Percentiles rank a stretch among this genome's conserved stretches.
Evolutionary conservation across 2,797 vertebrate genomes (phyloP).

Genomic region (Pantherophis vulpinus): DNA sequence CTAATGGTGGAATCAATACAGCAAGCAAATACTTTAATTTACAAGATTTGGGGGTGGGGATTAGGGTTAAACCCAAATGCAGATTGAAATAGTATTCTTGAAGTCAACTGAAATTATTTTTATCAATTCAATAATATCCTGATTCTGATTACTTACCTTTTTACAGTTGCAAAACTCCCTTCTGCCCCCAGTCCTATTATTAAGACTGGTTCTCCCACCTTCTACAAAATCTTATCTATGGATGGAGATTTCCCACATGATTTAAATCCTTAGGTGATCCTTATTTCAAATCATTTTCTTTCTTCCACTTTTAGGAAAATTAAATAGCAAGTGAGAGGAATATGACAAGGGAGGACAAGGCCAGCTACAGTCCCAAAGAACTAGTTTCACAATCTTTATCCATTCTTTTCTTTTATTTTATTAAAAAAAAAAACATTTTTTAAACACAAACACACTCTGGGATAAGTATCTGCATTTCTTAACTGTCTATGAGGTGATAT

Average conservation of each 20-base stretch:
- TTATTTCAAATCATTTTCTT: background rate
- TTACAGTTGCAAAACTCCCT: background rate
- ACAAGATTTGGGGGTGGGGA: background rate
- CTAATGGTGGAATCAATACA: background rate
- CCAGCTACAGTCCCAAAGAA: background rate
- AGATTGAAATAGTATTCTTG: background rate
- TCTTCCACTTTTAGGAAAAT: background rate
- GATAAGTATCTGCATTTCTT: background rate
- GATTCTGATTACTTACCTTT: background rate
- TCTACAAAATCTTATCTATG: background rate
- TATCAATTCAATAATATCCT: background rate
- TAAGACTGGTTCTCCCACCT: background rate
- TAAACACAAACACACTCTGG: background rate
- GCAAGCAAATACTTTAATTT: background rate
- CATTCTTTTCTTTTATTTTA: background rate
- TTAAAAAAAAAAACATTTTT: background rate
- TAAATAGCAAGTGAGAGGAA: background rate
- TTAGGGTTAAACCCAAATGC: too few relatives aligned
- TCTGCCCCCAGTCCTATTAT: background rate
- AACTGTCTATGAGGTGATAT: slow-evolving; percentile 13
- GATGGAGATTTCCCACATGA: background rate
- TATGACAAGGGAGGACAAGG: background rate
- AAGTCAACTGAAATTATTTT: background rate
- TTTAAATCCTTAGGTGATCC: background rate
- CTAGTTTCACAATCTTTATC: background rate